Evolutionary conservation across 2,797 vertebrate species (phyloP).

Genomic region (Sebastes vulpes): DNA sequence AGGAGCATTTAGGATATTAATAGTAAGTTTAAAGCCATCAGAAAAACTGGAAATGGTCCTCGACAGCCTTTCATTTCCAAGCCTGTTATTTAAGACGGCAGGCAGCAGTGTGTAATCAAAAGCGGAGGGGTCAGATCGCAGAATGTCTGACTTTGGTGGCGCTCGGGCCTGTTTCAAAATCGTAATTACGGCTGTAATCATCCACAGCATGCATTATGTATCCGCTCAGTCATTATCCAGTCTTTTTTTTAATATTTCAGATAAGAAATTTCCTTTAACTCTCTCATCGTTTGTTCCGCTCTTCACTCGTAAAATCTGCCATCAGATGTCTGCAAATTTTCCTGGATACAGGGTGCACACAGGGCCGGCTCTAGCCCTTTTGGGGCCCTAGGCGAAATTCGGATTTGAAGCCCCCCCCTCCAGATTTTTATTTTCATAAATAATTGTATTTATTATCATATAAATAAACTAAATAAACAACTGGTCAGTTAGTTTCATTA

Average conservation of each 20-base stretch:
- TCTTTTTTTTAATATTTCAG: conserved; percentile 19
- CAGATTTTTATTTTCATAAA: too few relatives aligned
- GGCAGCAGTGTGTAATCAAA: conserved; percentile 91
- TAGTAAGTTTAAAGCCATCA: conserved; percentile 91
- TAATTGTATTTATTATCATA: too few relatives aligned
- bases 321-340: background rate
- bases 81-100: conserved; percentile 92
- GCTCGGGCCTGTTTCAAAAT: conserved; percentile 89
- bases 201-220: conserved; percentile 50
- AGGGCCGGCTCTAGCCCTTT: too few relatives aligned
- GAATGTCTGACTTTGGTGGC: conserved; percentile 87
- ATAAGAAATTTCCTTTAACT: conserved; percentile 21
- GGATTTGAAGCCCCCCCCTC: too few relatives aligned
- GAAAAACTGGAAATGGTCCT: conserved; percentile 87
- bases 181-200: conserved; percentile 89
- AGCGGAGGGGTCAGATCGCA: conserved; percentile 68
- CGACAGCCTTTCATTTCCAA: conserved; percentile 93
- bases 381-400: too few relatives aligned
- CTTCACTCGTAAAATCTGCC: background rate
- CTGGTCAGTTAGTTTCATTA: too few relatives aligned
- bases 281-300: background rate
- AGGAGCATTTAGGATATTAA: conserved; percentile 92
- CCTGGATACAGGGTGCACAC: background rate
- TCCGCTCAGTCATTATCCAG: conserved; percentile 85
- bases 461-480: too few relatives aligned